A percentile compares a stretch with the other conserved stretches of the same genome.
Evolutionary conservation across 2,797 vertebrate genomes (phyloP).

Genomic region (Carcharodon carcharias): DNA sequence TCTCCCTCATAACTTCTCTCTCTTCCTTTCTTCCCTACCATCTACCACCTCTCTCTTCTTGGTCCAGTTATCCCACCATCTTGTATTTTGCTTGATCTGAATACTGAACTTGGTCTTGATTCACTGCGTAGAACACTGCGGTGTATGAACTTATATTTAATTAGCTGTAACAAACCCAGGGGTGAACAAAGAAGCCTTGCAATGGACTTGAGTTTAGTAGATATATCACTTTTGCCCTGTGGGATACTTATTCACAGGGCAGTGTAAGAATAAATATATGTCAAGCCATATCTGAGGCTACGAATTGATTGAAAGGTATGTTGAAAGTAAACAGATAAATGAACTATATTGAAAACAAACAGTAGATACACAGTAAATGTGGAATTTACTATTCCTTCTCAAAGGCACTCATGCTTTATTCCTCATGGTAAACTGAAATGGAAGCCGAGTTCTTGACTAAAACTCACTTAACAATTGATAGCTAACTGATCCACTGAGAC

Average conservation of each 20-base stretch:
- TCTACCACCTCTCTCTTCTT: background rate
- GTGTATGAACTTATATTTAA: background rate
- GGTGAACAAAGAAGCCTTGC: background rate
- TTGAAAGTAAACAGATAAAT: background rate
- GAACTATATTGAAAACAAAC: background rate
- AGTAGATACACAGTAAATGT: background rate
- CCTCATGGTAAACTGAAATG: background rate
- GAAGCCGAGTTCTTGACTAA: background rate
- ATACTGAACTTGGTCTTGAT: background rate
- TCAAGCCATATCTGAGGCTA: background rate
- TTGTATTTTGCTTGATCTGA: background rate
- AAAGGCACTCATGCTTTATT: background rate
- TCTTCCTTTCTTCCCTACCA: background rate
- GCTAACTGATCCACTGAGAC: background rate
- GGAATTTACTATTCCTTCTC: background rate
- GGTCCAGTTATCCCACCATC: background rate
- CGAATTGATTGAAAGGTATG: background rate
- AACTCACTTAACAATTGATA: background rate
- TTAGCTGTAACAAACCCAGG: background rate
- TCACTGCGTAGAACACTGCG: background rate
- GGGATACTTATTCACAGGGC: background rate
- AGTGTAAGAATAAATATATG: background rate
- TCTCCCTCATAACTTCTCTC: background rate
- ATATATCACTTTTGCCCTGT: background rate
- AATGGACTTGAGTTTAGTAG: background rate